Percentiles rank a stretch among this genome's conserved stretches.
Evolutionary conservation across 1,140 invertebrate species (phyloP).

Genomic region (Pemphigus obesinymphae): DNA sequence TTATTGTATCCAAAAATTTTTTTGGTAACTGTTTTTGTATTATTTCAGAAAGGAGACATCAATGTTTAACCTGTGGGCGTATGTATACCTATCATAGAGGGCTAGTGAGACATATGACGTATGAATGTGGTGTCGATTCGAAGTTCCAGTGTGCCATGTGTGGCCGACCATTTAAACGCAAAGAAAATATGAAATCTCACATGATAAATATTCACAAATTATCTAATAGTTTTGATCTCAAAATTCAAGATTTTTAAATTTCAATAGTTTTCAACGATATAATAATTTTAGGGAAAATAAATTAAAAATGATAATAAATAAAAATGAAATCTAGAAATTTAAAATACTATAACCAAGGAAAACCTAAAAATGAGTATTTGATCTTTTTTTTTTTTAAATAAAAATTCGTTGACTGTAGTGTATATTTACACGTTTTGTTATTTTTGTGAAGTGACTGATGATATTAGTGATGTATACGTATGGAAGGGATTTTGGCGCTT

Average conservation of each 20-base stretch:
- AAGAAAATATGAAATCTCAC: constrained; percentile 54
- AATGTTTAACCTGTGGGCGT: constrained; percentile 48
- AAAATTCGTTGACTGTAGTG: no score
- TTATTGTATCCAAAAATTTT: not conserved
- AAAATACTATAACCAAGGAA: no score
- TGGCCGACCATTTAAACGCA: constrained; percentile 52
- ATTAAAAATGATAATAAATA: no score
- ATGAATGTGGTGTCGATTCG: constrained; percentile 51
- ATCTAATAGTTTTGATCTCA: not conserved
- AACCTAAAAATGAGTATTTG: no score
- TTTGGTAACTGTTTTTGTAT: not conserved
- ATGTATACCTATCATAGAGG: constrained; percentile 44
- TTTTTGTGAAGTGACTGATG: no score
- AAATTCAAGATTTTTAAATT: not conserved
- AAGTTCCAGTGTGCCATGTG: constrained; percentile 51
- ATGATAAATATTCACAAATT: constrained; percentile 45
- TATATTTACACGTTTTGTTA: no score
- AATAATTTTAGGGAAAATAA: no score
- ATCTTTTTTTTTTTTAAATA: no score
- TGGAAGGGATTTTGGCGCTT: no score
- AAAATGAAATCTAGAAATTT: no score
- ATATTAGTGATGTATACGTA: no score
- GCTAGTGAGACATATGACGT: constrained; percentile 43
- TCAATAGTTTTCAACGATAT: no score
- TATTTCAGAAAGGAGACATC: constrained; percentile 33